A percentile compares a stretch with the other conserved stretches of the same genome.
phyloP scores from a whole-genome alignment of 2,888 invertebrate species.

The Brachyptera putata region DNA sequence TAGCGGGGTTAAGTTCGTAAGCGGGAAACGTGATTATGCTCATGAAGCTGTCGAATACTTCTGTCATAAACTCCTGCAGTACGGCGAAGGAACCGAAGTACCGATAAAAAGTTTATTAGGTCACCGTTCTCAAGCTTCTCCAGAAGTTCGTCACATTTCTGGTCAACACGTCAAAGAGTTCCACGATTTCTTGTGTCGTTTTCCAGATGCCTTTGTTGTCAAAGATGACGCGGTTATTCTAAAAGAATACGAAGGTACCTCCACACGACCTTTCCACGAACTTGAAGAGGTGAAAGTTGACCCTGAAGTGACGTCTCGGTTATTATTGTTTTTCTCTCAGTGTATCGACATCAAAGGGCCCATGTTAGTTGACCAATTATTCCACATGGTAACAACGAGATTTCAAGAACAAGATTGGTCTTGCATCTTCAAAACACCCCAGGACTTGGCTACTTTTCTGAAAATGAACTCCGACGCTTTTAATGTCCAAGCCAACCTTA shows the following conservation, averaged over 20 bases:
- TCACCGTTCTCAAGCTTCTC: constrained; percentile 93
- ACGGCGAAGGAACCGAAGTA: constrained; percentile 93
- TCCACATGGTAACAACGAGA: constrained; percentile 66
- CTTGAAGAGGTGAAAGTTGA: constrained; percentile 75
- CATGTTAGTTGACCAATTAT: constrained; percentile 80
- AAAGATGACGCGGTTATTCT: constrained; percentile 81
- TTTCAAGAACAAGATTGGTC: constrained; percentile 76
- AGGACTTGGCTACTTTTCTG: constrained; percentile 84
- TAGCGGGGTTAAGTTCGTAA: constrained; percentile 38
- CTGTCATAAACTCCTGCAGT: constrained; percentile 88
- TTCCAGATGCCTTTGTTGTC: constrained; percentile 80
- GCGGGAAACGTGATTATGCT: constrained; percentile 81
- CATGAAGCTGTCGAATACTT: constrained; percentile 98
- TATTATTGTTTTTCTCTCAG: constrained; percentile 77
- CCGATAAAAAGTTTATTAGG: constrained; percentile 95
- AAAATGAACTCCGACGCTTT: constrained; percentile 93
- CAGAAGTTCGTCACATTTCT: constrained; percentile 94
- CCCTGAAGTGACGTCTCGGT: constrained; percentile 74
- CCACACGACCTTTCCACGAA: constrained; percentile 64
- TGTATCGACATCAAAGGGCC: constrained; percentile 76
- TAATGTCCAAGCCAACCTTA: constrained; percentile 88
- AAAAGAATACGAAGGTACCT: constrained; percentile 61
- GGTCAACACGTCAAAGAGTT: constrained; percentile 93
- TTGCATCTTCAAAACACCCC: constrained; percentile 85
- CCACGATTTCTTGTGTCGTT: constrained; percentile 79